These are phyloP conservation scores for Myripristis jacobus DNA, from an alignment of 2,797 vertebrate genomes.

Conservation along the genomic window DNA sequence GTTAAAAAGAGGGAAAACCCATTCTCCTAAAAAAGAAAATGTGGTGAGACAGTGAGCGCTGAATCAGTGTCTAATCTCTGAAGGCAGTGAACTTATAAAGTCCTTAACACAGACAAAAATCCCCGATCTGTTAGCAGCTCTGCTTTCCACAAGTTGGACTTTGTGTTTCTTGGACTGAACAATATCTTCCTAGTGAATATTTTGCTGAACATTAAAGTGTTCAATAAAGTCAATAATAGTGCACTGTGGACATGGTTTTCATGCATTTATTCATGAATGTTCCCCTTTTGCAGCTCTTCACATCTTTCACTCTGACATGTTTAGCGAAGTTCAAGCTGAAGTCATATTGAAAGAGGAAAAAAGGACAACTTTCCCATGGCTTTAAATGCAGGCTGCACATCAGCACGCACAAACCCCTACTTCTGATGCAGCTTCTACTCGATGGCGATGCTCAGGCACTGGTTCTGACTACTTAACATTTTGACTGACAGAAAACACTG, in stretches of 20 bases:
- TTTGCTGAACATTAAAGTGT: neutral
- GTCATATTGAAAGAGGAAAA: neutral
- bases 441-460: neutral
- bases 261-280: neutral
- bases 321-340: neutral
- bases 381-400: conserved; percentile 7
- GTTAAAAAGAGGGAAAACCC: too few species aligned
- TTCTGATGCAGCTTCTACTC: conserved; percentile 14
- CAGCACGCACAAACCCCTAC: neutral
- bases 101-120: too few species aligned
- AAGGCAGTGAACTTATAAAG: neutral
- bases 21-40: too few species aligned
- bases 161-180: too few species aligned
- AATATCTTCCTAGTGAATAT: neutral
- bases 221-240: neutral
- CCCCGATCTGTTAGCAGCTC: too few species aligned
- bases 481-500: conserved; percentile 22
- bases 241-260: neutral
- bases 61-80: neutral
- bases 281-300: neutral
- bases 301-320: neutral
- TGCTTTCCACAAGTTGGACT: too few species aligned
- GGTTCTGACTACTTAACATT: conserved; percentile 7
- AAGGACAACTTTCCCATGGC: neutral
- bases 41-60: too few species aligned